Base-by-base conservation (phyloP, 2,888 invertebrate genomes). In the Ceratothoa steindachneri region DNA sequence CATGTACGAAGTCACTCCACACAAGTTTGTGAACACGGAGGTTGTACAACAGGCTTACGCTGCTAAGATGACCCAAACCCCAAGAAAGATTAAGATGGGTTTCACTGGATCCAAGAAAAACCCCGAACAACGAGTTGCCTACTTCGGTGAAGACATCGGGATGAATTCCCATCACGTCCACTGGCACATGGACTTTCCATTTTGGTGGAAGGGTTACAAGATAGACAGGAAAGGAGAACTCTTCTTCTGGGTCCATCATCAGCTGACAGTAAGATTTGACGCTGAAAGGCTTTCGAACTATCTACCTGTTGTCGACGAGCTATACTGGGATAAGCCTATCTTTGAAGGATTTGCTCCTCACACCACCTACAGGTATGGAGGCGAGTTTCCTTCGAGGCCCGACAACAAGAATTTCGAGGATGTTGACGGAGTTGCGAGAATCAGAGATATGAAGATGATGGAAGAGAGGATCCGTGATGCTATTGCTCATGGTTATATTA, bases 321-420 rank as follows among this genome's bases (percentile, higher is more conserved):
- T 82, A 41, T 74, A 80, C 65, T 81, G 81, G 81, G 79, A 81
- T 81, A 55, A 28, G n/a, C 69, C 69, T 15, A 72, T 74, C 30
- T 53, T 85, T 69, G 84, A 85, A 67, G 87, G 88, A 31, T 90
- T 88, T 81, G 86, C 89, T 82, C 88, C 90, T 9, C 86, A 87
- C 82, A 84, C 88, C 81, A 87, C 87, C 67, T 87, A 88, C 81
- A 87, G 87, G 82, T 89, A 89, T 81, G 89, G 90, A 72, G 82
- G 87, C 69, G 87, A 87, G 22, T 89, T 81, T 73, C 81, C 81
- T 9, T 69, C 77, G 29, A 80, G 81, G 29, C 81, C 81, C 2
- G 81, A 82, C 73, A 81, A 81, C 78, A 78, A 81, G 51, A 41
- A 30, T 31, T 82, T 82, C 80, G 80, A 81, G 64, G 82, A 82